Evolutionary conservation across 2,888 invertebrate genomes (phyloP).

Genomic region (Tenthredo notha): DNA sequence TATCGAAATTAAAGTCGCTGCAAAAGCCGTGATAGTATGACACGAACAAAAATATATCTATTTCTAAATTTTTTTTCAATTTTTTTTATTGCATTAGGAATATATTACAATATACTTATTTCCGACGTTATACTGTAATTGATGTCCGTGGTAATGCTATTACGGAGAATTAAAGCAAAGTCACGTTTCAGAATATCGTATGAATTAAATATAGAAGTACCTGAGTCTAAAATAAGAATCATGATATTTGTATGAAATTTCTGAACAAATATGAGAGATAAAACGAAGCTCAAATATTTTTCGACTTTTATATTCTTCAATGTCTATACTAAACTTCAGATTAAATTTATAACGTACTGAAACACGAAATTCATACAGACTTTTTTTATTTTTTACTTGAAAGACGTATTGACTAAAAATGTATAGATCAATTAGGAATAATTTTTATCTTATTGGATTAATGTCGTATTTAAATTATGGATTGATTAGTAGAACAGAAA

Average conservation of each 20-base stretch:
- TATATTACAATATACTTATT: background rate
- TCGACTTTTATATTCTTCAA: background rate
- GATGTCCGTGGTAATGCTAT: constrained; percentile 42
- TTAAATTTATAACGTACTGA: background rate
- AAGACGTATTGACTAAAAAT: background rate
- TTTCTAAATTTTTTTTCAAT: background rate
- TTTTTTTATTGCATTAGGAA: background rate
- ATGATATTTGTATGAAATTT: background rate
- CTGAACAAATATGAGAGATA: constrained; percentile 10
- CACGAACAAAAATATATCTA: background rate
- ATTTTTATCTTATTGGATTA: background rate
- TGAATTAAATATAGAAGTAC: constrained; percentile 1
- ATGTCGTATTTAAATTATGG: background rate
- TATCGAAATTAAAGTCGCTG: background rate
- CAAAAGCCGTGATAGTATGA: background rate
- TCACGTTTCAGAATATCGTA: constrained; percentile 30
- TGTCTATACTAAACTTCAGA: constrained; percentile 2
- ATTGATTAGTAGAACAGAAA: background rate
- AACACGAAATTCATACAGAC: background rate
- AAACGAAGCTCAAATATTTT: background rate
- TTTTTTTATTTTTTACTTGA: background rate
- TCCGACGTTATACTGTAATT: constrained; percentile 6
- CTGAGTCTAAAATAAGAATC: background rate
- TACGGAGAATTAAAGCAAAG: constrained; percentile 29
- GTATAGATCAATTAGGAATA: background rate